A percentile compares a stretch with the other conserved stretches of the same genome.
Evolutionary conservation across 37 sponge, comb jelly and placozoan species (phyloP).

Genomic region (Chondrilla cf. caribensis): DNA sequence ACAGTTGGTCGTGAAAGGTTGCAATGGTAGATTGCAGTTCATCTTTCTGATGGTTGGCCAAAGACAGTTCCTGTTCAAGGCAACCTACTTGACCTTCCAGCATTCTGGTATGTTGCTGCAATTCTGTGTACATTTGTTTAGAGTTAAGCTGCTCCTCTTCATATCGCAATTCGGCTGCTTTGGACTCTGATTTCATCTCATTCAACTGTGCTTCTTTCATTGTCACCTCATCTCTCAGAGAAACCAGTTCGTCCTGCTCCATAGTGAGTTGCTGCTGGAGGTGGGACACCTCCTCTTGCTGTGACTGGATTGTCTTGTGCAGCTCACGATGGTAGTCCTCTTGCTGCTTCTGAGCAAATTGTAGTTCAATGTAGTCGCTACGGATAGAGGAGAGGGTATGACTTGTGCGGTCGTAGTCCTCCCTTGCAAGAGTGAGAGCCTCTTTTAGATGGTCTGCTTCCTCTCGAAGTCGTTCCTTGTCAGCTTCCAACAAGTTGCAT

Average conservation of each 20-base stretch:
- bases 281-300: constrained; percentile 7
- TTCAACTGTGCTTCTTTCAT: background rate
- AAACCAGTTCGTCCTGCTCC: background rate
- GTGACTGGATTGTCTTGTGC: background rate
- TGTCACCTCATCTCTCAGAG: background rate
- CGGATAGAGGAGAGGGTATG: constrained; percentile 8
- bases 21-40: background rate
- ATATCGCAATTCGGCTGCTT: background rate
- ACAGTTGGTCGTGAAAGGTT: background rate
- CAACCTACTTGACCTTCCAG: background rate
- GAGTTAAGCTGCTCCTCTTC: background rate
- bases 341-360: background rate
- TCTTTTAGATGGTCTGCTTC: background rate
- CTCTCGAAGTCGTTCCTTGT: background rate
- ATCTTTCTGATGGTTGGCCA: background rate
- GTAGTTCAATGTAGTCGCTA: constrained; percentile 9
- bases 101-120: background rate
- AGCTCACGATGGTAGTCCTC: background rate
- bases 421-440: constrained; percentile 4
- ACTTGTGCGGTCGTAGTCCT: background rate
- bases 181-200: background rate
- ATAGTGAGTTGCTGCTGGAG: background rate
- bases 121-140: background rate
- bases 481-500: background rate
- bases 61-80: background rate